phyloP scores from a whole-genome alignment of 2,113 vertebrate genomes.

The Addax nasomaculatus region DNA sequence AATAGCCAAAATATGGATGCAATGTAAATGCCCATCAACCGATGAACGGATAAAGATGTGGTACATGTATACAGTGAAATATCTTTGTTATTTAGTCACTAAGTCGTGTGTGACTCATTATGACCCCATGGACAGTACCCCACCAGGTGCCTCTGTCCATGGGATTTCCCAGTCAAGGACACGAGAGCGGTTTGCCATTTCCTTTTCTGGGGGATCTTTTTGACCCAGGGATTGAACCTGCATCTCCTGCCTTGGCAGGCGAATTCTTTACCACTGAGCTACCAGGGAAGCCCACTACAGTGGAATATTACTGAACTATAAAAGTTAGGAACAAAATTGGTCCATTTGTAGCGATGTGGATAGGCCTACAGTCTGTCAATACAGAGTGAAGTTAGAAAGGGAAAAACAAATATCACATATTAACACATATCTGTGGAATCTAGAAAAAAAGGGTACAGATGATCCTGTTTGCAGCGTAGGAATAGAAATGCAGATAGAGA shows the following conservation, averaged over 20 bases:
- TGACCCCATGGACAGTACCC: not conserved
- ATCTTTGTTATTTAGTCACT: not conserved
- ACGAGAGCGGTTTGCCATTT: not conserved
- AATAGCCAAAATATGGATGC: not conserved
- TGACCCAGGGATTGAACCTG: not conserved
- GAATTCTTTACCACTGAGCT: not conserved
- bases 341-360: not conserved
- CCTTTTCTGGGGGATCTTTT: not conserved
- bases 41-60: not conserved
- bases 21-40: not conserved
- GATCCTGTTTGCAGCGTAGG: not conserved
- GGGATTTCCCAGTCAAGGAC: not conserved
- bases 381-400: not conserved
- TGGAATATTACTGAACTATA: not conserved
- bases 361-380: not conserved
- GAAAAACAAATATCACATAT: not conserved
- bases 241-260: not conserved
- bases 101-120: not conserved
- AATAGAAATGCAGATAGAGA: not conserved
- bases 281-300: not conserved
- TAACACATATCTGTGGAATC: not conserved
- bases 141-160: not conserved
- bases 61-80: not conserved
- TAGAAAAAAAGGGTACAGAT: not conserved
- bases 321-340: not conserved